Percentiles rank a stretch among this genome's conserved stretches.
Conservation (phyloP, 2,888 invertebrate species). For the Limnephilus marmoratus region DNA sequence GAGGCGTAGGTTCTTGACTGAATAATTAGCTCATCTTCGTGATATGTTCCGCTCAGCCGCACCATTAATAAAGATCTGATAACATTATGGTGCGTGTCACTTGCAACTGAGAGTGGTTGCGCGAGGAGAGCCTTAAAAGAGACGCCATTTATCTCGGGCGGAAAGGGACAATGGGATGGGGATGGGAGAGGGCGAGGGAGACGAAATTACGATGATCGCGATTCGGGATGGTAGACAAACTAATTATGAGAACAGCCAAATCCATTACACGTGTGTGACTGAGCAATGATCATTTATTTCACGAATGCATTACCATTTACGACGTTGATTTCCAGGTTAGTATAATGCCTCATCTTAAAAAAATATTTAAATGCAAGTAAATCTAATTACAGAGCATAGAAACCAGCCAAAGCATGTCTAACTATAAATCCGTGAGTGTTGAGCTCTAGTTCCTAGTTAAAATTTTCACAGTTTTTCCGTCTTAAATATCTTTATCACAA, state of each 20-base stretch:
- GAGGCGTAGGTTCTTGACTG: slow-evolving; percentile 1
- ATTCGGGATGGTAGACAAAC: slow-evolving; percentile 7
- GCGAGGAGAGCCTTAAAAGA: slow-evolving; percentile 26
- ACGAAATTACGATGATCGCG: not conserved
- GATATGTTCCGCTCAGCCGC: slow-evolving; percentile 16
- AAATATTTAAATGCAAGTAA: not conserved
- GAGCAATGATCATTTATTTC: not conserved
- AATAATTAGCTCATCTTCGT: slow-evolving; percentile 37
- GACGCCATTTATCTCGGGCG: slow-evolving; percentile 23
- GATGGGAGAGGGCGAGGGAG: not conserved
- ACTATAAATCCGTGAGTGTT: too few species aligned
- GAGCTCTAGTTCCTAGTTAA: too few species aligned
- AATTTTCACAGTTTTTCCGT: too few species aligned
- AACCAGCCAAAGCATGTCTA: not conserved
- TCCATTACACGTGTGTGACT: not conserved
- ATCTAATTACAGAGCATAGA: not conserved
- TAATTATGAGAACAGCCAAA: not conserved
- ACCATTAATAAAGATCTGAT: slow-evolving; percentile 36
- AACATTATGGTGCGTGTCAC: slow-evolving; percentile 29
- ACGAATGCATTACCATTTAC: not conserved
- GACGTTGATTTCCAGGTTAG: not conserved
- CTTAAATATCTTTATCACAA: too few species aligned
- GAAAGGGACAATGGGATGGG: not conserved
- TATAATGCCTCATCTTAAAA: not conserved
- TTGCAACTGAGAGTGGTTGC: slow-evolving; percentile 29